These are phyloP conservation scores for Cylloceria caligata DNA, from an alignment of 2,888 invertebrate species.

Conservation along the genomic window DNA sequence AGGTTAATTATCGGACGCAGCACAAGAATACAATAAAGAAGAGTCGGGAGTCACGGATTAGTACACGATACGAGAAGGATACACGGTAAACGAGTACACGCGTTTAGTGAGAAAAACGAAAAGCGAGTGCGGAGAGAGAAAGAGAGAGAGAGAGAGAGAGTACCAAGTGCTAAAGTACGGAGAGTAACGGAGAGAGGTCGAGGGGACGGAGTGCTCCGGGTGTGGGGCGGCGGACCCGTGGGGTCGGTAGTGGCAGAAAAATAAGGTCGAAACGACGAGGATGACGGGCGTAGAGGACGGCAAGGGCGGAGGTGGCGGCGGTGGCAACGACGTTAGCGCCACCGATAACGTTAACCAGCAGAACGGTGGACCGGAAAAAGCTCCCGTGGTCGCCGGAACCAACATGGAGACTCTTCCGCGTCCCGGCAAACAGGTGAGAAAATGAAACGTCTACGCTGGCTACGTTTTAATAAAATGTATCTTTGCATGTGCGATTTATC, in stretches of 20 bases:
- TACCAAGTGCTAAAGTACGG: conserved; percentile 40
- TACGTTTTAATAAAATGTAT: no score
- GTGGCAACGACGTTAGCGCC: conserved; percentile 84
- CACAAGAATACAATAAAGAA: not conserved
- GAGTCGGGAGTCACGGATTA: not conserved
- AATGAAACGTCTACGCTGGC: no score
- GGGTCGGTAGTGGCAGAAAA: conserved; percentile 66
- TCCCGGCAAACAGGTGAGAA: conserved; percentile 86
- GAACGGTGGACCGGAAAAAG: conserved; percentile 84
- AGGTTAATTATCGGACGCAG: not conserved
- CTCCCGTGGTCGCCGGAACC: conserved; percentile 87
- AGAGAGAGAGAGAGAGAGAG: conserved; percentile 23
- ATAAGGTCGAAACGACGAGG: conserved; percentile 70
- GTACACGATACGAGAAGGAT: not conserved
- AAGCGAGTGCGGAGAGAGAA: conserved; percentile 46
- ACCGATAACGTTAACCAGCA: conserved; percentile 88
- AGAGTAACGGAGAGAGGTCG: conserved; percentile 55
- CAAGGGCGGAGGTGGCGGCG: conserved; percentile 77
- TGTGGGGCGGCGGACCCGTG: conserved; percentile 66
- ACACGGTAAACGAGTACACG: not conserved
- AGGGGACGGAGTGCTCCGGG: conserved; percentile 59
- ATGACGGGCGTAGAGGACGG: conserved; percentile 84
- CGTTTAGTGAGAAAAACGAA: conserved; percentile 19
- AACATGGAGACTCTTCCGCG: conserved; percentile 87
- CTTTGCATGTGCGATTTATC: no score